A percentile compares a stretch with the other conserved stretches of the same genome.
Conservation (phyloP, 2,888 invertebrate species). For the Synanthedon myopaeformis region DNA sequence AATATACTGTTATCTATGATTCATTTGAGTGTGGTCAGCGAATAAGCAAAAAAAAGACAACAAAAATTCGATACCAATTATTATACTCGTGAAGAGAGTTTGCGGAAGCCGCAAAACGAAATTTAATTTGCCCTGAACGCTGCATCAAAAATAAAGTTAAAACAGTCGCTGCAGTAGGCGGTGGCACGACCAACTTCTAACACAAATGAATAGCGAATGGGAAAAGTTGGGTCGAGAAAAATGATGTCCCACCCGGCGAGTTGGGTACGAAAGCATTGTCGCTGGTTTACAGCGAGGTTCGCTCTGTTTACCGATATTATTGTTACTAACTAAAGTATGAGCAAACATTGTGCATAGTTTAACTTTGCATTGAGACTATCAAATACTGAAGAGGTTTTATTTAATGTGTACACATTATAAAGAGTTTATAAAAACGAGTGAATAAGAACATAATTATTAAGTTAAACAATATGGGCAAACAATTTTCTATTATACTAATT, state of each 20-base stretch:
- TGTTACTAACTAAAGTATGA: slow-evolving; percentile 42
- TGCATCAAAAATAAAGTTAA: slow-evolving; percentile 71
- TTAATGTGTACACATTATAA: not conserved
- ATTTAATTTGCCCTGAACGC: slow-evolving; percentile 71
- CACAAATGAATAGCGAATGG: slow-evolving; percentile 71
- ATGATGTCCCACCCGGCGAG: slow-evolving; percentile 60
- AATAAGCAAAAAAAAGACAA: slow-evolving; percentile 21
- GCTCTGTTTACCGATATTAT: slow-evolving; percentile 47
- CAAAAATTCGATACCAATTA: slow-evolving; percentile 51
- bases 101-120: slow-evolving; percentile 68
- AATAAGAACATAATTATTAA: no score
- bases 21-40: slow-evolving; percentile 1
- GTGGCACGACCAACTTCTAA: slow-evolving; percentile 64
- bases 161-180: slow-evolving; percentile 66
- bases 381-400: not conserved
- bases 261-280: slow-evolving; percentile 40
- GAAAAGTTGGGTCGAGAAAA: slow-evolving; percentile 67
- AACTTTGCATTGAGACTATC: not conserved
- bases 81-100: slow-evolving; percentile 62
- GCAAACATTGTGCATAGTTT: not conserved
- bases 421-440: not conserved
- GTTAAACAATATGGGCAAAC: no score
- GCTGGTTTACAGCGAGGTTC: slow-evolving; percentile 27
- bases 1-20: slow-evolving; percentile 19
- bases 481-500: no score